phyloP scores from a whole-genome alignment of 2,888 invertebrate genomes.

The Melitaea athalia region DNA sequence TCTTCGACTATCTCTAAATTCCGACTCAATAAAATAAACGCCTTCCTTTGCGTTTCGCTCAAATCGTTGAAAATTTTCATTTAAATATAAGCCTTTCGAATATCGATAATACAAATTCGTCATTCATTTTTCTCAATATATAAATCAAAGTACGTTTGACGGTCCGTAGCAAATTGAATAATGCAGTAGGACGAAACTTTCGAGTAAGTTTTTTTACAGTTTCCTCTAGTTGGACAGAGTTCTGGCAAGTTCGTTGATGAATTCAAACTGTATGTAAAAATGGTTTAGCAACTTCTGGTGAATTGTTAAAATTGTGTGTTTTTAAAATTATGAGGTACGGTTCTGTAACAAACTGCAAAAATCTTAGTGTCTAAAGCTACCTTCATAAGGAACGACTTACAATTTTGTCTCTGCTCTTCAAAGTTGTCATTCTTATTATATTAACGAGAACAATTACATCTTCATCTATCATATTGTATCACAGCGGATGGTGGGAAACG shows the following conservation, averaged over 20 bases:
- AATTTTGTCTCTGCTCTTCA: no score
- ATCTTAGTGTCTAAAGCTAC: no score
- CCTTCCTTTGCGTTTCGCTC: no score
- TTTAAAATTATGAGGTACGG: slow-evolving; percentile 19
- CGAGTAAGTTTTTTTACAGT: slow-evolving; percentile 43
- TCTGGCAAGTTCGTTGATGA: slow-evolving; percentile 49
- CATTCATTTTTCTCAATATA: slow-evolving; percentile 12
- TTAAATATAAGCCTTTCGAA: background rate
- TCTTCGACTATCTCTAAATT: no score
- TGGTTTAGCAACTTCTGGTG: slow-evolving; percentile 43
- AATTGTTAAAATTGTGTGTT: slow-evolving; percentile 26
- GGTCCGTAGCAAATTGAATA: slow-evolving; percentile 49
- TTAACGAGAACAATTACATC: no score
- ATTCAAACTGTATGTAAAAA: slow-evolving; percentile 48
- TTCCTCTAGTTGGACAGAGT: slow-evolving; percentile 39
- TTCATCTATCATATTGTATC: no score
- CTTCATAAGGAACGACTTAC: no score
- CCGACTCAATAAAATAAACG: no score
- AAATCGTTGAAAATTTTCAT: background rate
- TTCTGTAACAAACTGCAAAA: no score
- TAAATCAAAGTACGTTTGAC: slow-evolving; percentile 33
- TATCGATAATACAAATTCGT: background rate
- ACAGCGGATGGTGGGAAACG: no score
- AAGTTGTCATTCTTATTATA: no score
- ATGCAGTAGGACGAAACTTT: slow-evolving; percentile 48